Evolutionary conservation across 2,888 invertebrate species (phyloP), one percentile per base, ranked within the genome.

Genomic region (Ceramica pisi): DNA sequence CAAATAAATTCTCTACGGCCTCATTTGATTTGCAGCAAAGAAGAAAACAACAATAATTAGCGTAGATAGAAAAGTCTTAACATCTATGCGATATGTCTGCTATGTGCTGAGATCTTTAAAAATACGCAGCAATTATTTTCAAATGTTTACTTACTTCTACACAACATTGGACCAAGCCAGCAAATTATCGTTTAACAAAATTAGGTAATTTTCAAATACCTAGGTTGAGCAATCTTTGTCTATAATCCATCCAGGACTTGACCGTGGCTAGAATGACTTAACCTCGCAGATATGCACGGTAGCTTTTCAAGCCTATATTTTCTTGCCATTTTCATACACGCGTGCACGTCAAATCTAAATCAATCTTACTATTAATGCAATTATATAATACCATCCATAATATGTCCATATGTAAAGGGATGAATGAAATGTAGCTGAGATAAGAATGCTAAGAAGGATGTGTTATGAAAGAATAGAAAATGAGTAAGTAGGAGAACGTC

Each of bases 221-320:
- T 44, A 19, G 35, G 19, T 35, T 26, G 12, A 31, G 56, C 23
- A 62, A 78, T 56, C 71, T 44, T 70, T 78, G 19, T 56, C 50
- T 69, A 56, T 78, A 63, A 67, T 61, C 55, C 46, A 48, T 56
- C 77, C 70, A 69, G 64, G 41, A 62, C 41, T 48, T 46, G 63
- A 68, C 60, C 69, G 10, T 61, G 71, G n/a, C 62, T 19, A 51
- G 23, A 46, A 38, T 16, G n/a, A 61, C 55, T 26, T 63, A 60
- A 64, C 82, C 77, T 81, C 55, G 70, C 66, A 46, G 51, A 55
- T 77, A 46, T 56, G 21, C 51, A 62, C 56, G 23, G 67, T 57
- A 75, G 76, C 46, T 51, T 56, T 38, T 35, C 19, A 46, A 50
- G 14, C 21, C 38, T 68, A 62, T 60, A 68, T 67, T n/a, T n/a